Conservation (phyloP, 1,140 invertebrate genomes). For the Liolophura sinensis region DNA sequence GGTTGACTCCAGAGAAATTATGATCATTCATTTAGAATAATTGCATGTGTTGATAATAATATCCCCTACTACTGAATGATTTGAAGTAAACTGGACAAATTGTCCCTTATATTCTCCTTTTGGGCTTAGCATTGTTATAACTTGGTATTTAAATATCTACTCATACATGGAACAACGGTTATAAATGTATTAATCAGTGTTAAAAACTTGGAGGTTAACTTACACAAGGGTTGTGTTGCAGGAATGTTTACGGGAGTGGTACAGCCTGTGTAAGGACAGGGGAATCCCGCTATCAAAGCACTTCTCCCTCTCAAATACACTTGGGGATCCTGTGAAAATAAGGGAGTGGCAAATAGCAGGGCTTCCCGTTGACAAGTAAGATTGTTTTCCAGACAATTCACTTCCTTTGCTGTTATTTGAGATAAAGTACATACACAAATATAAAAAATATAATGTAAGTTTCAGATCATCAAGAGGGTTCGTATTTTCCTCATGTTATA, state of each 20-base stretch:
- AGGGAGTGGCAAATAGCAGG: slow-evolving; percentile 59
- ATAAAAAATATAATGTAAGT: not conserved
- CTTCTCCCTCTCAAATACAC: slow-evolving; percentile 52
- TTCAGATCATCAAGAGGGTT: not conserved
- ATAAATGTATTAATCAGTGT: no score
- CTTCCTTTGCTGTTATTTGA: not conserved
- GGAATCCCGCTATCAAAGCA: slow-evolving; percentile 51
- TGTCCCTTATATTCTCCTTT: no score
- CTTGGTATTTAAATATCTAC: no score
- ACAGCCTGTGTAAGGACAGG: slow-evolving; percentile 47
- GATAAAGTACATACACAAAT: not conserved
- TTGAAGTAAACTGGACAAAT: no score
- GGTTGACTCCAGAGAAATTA: not conserved
- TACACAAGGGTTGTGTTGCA: slow-evolving; percentile 15
- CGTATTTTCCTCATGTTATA: not conserved
- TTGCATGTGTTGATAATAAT: no score
- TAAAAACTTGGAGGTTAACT: no score
- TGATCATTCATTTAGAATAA: no score
- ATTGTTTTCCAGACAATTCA: not conserved
- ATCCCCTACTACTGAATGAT: no score
- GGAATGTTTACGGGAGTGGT: slow-evolving; percentile 56
- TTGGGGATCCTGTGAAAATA: slow-evolving; percentile 58
- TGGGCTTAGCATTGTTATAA: no score
- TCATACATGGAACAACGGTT: no score
- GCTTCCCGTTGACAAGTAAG: slow-evolving; percentile 57